These are phyloP conservation scores for Pitangus sulphuratus DNA, from an alignment of 2,797 vertebrate genomes.

Conservation along the genomic window DNA sequence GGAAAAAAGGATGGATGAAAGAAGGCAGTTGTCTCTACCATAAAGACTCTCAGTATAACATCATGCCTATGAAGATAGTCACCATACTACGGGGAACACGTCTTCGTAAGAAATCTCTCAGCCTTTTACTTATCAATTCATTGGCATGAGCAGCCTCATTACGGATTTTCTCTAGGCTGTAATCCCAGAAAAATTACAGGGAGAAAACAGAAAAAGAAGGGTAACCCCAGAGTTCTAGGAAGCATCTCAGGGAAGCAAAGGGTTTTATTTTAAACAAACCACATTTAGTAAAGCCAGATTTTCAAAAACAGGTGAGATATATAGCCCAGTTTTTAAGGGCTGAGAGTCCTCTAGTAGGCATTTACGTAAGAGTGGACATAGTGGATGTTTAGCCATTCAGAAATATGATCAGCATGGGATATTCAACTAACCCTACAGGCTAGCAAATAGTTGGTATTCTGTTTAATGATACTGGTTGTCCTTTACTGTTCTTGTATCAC, in stretches of 20 bases:
- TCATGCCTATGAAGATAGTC: background rate
- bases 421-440: background rate
- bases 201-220: background rate
- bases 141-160: background rate
- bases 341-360: background rate
- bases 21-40: background rate
- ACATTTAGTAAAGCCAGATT: background rate
- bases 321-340: background rate
- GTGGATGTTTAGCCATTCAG: background rate
- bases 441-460: background rate
- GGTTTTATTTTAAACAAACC: background rate
- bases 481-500: background rate
- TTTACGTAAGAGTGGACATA: background rate
- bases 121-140: background rate
- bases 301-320: background rate
- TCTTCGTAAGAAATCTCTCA: background rate
- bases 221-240: background rate
- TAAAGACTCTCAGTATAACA: background rate
- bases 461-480: background rate
- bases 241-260: background rate
- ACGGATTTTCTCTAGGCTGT: background rate
- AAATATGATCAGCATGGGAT: background rate
- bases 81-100: background rate
- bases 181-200: background rate
- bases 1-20: background rate